Base-by-base conservation (phyloP, 2,797 vertebrate species). In the Cheirogaleus major region DNA sequence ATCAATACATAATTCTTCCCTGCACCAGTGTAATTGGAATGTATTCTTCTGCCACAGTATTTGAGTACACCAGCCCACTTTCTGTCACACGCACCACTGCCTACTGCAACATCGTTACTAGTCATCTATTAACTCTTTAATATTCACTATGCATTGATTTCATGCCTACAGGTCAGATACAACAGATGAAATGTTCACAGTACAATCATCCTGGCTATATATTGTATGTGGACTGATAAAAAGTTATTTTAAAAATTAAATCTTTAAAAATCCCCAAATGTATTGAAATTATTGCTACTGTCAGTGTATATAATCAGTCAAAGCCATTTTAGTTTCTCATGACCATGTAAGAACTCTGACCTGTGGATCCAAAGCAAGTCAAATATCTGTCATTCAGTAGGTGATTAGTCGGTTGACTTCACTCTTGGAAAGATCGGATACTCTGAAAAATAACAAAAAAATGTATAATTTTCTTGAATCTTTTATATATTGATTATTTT, bases 211-310 rank as follows among this genome's bases (percentile, higher is more conserved):
- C 30, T 48, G 59, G 30, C 35, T 70, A 48, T 35, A 35, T 73
- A 80, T 86, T 93, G 93, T 89, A 69, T 92, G 15, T 32, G 61
- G 61, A 20, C 13, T 23, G 61, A 81, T 41, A 27, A 50, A 89
- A 93, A 76, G 6, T 57, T 65, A 59, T 50, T 91, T 84, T n/a
- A 72, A 96, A 88, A 70, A 65, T 25, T 38, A 23, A 89, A 32
- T 41, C 8, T 45, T 63, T 13, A 55, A 72, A 63, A 69, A 35
- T 1, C 13, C 4, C 12, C 17, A 23, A 73, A 89, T 85, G 14
- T 10, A 32, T 82, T 93, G 92, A 81, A 83, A 65, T 43, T 41
- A 48, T 52, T 48, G 41, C 35, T 65, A 4, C 41, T 18, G 5
- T 87, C 30, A 25, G 18, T n/a, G 4, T 55, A 4, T 65, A 48